A percentile compares a stretch with the other conserved stretches of the same genome.
phyloP scores from a whole-genome alignment of 2,113 vertebrate genomes.

The Aphyosemion australe region DNA sequence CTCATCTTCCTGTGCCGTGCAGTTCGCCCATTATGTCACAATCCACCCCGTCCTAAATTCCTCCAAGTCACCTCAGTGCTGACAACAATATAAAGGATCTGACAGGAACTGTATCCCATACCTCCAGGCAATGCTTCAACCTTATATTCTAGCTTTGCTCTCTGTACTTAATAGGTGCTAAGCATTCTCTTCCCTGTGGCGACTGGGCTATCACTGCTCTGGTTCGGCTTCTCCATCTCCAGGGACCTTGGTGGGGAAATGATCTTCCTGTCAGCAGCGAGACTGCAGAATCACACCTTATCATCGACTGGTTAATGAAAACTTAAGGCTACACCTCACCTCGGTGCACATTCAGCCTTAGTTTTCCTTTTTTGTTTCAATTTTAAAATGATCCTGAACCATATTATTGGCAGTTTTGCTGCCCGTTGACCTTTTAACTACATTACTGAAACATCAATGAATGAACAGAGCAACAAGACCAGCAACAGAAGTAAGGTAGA shows the following conservation, averaged over 20 bases:
- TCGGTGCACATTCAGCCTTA: conserved; percentile 17
- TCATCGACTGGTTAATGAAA: conserved; percentile 64
- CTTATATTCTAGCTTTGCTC: conserved; percentile 61
- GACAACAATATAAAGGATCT: conserved; percentile 56
- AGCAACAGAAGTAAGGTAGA: too few relatives aligned
- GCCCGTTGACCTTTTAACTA: conserved; percentile 1
- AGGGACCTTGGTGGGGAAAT: conserved; percentile 49
- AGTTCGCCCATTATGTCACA: conserved; percentile 40
- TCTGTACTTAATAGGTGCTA: conserved; percentile 69
- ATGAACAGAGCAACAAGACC: too few relatives aligned
- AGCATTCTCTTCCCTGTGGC: conserved; percentile 63
- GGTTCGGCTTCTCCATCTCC: conserved; percentile 44
- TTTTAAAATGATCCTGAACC: background rate
- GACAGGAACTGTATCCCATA: conserved; percentile 47
- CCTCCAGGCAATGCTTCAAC: conserved; percentile 54
- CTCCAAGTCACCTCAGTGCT: conserved; percentile 52
- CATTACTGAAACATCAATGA: too few relatives aligned
- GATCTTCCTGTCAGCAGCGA: conserved; percentile 56
- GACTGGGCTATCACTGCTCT: conserved; percentile 46
- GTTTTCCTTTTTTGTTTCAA: background rate
- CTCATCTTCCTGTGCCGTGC: conserved; percentile 26
- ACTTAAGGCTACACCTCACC: conserved; percentile 45
- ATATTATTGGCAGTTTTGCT: conserved; percentile 4
- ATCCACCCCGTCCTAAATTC: conserved; percentile 39
- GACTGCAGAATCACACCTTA: conserved; percentile 59